Percentiles rank a stretch among this genome's conserved stretches.
Conservation (phyloP, 2,888 invertebrate species). For the Agonopterix subpropinquella region DNA sequence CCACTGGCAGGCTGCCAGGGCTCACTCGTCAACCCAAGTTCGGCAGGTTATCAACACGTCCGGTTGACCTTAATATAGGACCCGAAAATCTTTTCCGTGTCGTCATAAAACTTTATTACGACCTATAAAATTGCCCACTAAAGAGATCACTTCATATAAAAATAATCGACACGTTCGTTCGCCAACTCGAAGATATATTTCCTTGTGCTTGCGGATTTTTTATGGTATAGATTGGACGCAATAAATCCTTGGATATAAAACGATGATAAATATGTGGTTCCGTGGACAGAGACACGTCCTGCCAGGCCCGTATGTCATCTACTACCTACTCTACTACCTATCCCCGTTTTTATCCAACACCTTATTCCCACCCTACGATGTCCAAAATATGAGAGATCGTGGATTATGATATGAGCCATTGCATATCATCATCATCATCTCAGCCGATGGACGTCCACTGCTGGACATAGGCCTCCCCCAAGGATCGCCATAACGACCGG, state of each 20-base stretch:
- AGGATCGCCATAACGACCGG: no score
- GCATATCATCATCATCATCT: no score
- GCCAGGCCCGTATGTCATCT: not conserved
- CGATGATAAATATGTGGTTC: conserved; percentile 15
- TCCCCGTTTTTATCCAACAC: no score
- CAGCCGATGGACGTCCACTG: no score
- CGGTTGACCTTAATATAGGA: conserved; percentile 52
- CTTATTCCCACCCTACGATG: no score
- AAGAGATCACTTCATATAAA: conserved; percentile 51
- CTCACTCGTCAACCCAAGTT: conserved; percentile 47
- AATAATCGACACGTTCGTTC: conserved; percentile 40
- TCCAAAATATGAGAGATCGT: no score
- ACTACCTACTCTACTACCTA: no score
- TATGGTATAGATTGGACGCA: conserved; percentile 11
- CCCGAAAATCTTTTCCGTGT: conserved; percentile 46
- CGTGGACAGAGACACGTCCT: not conserved
- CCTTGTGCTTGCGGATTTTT: conserved; percentile 24
- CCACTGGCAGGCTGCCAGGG: conserved; percentile 45
- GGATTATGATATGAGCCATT: no score
- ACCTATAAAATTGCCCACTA: conserved; percentile 43
- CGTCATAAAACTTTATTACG: conserved; percentile 55
- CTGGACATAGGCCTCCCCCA: no score
- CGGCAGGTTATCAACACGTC: conserved; percentile 59
- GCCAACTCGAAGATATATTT: conserved; percentile 19
- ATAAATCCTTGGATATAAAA: conserved; percentile 19